Evolutionary conservation across 2,888 invertebrate genomes (phyloP).

Genomic region (Acrobasis consociella): DNA sequence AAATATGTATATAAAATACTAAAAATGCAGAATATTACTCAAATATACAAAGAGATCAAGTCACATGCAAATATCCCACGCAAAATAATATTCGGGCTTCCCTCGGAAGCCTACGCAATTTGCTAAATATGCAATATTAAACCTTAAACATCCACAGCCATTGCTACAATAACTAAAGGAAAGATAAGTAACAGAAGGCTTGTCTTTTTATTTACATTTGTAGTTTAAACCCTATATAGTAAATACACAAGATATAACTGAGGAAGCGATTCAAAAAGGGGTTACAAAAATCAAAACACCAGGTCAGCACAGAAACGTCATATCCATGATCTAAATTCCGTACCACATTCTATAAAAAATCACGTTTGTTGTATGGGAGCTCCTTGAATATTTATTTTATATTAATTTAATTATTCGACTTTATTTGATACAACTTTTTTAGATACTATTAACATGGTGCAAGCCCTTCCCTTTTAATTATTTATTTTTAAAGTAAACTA

Average conservation of each 20-base stretch:
- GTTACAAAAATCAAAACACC: neutral
- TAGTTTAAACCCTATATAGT: neutral
- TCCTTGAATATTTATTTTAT: too few species aligned
- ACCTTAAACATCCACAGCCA: constrained; percentile 45
- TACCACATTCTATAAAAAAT: too few species aligned
- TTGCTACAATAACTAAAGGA: constrained; percentile 45
- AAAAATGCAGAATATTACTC: constrained; percentile 22
- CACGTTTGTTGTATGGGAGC: too few species aligned
- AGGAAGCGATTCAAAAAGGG: neutral
- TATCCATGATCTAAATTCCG: too few species aligned
- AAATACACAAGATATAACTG: neutral
- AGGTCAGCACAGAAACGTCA: too few species aligned
- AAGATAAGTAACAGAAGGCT: constrained; percentile 53
- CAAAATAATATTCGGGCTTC: constrained; percentile 1
- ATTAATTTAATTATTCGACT: too few species aligned
- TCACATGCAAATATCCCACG: constrained; percentile 12
- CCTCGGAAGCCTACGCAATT: neutral
- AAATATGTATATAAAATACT: constrained; percentile 16
- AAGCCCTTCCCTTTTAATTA: too few species aligned
- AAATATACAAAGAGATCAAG: constrained; percentile 22
- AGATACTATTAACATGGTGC: too few species aligned
- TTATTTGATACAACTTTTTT: too few species aligned
- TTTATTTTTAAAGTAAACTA: too few species aligned
- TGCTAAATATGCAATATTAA: constrained; percentile 12
- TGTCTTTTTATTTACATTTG: constrained; percentile 29